Base-by-base conservation (phyloP, 2,888 invertebrate genomes). In the Xestia sexstrigata region DNA sequence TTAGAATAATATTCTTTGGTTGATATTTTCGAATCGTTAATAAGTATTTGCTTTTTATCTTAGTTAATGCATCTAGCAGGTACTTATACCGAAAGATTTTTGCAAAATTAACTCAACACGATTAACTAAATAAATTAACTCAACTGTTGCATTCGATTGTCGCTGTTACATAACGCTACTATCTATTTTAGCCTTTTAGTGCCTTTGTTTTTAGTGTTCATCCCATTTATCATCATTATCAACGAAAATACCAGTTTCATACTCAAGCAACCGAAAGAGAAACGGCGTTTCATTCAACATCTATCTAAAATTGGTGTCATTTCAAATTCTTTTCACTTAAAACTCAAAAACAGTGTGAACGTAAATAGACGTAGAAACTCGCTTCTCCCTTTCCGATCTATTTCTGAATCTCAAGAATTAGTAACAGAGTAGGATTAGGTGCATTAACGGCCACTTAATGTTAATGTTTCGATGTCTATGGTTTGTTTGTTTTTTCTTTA, bases 361-460 rank as follows among this genome's bases (percentile, higher is more conserved):
- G 68, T 78, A 82, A 68, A 81, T 80, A 84, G 79, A 86, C 62
- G 69, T 58, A 42, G n/a, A 69, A 55, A 73, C 35, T 71, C 52
- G 62, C 42, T 17, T 69, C 82, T 86, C 87, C 84, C 81, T 78
- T 65, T 60, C 35, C 42, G 15, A 68, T 85, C 85, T 86, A 87
- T 87, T 87, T 87, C 17, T 35, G 71, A 75, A 52, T 62, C n/a
- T 49, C 9, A 66, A 69, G 75, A 83, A 85, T 79, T 78, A 67
- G 81, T 78, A 67, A 66, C 72, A 63, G 55, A 6, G 75, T 75
- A 68, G 74, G 35, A 82, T 76, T 74, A 72, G 78, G 71, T 84
- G 74, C 79, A 81, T 83, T 84, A 79, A 79, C 78, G 60, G 79
- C 60, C 87, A 83, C 87, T 87, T 79, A 84, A 66, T 82, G 52